Base-by-base conservation (phyloP, 2,797 vertebrate genomes). In the Heteromormyrus szaboi region DNA sequence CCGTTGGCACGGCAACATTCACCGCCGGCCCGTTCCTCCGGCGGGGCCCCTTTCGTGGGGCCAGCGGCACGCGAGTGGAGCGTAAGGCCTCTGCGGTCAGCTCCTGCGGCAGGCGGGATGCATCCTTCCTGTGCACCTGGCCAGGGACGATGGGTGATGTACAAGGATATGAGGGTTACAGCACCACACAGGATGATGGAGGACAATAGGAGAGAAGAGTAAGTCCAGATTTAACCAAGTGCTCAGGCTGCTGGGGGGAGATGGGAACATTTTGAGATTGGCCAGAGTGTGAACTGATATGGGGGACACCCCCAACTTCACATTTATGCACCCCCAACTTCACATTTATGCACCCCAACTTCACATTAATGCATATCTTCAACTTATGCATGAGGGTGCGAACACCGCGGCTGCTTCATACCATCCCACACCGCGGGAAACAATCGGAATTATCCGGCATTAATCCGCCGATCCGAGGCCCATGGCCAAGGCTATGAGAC, bases 51-150 rank as follows among this genome's bases (percentile, higher is more conserved):
- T 87, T 94, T 91, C 92, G 93, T 91, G 97, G 92, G 29, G 97
- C 95, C 93, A 95, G 94, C 0, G 95, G 95, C 87, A 93, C 95
- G 89, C 97, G 96, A 11, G 95, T 91, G 0, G 96, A 94, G 89
- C 96, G 96, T 90, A 96, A 94, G 29, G 96, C 90, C 92, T 97
- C 97, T 90, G 96, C 91, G 54, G 96, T 93, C 93, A 97, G 95
- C 90, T 97, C 93, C 91, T 95, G 92, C 2, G 96, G 96, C 76
- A 97, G 96, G 50, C 93, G 94, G 0, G 96, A 94, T 53, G 97
- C 90, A 87, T 96, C 97, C 91, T 97, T 97, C 59, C 97, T 95
- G 62, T 97, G 96, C 54, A 98, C 95, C 96, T 98, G 89, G 85
- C 81, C 86, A 33, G n/a, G 19, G 2, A 83, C 0, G 65, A 54